These are phyloP conservation scores for Spicauda simplicius DNA, from an alignment of 2,888 invertebrate genomes.

Conservation along the genomic window DNA sequence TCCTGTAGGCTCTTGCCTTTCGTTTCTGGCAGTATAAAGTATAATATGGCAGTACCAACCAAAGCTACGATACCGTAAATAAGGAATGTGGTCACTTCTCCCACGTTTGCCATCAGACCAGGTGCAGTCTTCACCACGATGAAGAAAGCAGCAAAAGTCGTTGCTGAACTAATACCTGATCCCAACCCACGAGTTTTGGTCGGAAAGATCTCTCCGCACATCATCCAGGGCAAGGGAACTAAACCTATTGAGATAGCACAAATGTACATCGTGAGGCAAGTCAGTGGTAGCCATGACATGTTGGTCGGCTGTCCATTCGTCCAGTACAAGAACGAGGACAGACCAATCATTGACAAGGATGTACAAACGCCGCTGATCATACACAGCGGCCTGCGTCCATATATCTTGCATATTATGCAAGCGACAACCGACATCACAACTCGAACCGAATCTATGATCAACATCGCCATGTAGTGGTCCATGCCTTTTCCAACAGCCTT, in stretches of 20 bases:
- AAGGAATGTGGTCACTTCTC: slow-evolving; percentile 86
- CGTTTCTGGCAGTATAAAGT: slow-evolving; percentile 88
- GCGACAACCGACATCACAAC: slow-evolving; percentile 86
- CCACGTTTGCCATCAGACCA: slow-evolving; percentile 82
- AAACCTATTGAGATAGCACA: slow-evolving; percentile 86
- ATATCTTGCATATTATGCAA: slow-evolving; percentile 86
- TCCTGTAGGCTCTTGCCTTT: slow-evolving; percentile 88
- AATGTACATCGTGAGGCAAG: slow-evolving; percentile 84
- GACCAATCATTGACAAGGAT: slow-evolving; percentile 82
- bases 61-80: slow-evolving; percentile 85
- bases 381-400: slow-evolving; percentile 87
- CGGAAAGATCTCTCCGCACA: slow-evolving; percentile 90
- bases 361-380: slow-evolving; percentile 87
- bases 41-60: slow-evolving; percentile 84
- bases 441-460: slow-evolving; percentile 87
- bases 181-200: slow-evolving; percentile 86
- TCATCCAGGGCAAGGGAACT: slow-evolving; percentile 89
- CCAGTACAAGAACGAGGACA: slow-evolving; percentile 78
- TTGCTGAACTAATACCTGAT: slow-evolving; percentile 87
- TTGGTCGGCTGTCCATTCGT: slow-evolving; percentile 59
- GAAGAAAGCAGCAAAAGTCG: slow-evolving; percentile 87
- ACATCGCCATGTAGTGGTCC: slow-evolving; percentile 87
- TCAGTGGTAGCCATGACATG: slow-evolving; percentile 79
- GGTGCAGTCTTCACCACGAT: slow-evolving; percentile 88
- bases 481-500: slow-evolving; percentile 84